Conservation (phyloP, 2,113 vertebrate species). For the Chloropsis cyanopogon region DNA sequence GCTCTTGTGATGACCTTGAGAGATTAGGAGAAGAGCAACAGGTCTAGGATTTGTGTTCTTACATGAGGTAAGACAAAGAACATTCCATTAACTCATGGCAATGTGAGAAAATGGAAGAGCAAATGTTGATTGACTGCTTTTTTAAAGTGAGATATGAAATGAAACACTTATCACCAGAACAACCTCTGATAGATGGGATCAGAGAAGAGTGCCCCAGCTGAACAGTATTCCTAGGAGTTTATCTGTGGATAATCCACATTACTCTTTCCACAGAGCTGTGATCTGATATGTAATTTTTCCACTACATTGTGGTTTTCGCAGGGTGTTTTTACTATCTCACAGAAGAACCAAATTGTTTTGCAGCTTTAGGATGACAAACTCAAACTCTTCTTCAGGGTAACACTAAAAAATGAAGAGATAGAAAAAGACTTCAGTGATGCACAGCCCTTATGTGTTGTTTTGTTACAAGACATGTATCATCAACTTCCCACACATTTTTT, state of each 20-base stretch:
- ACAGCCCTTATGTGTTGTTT: background rate
- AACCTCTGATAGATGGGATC: background rate
- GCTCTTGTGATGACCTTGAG: background rate
- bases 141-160: background rate
- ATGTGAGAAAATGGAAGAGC: background rate
- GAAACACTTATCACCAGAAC: background rate
- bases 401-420: constrained; percentile 16
- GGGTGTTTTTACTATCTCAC: background rate
- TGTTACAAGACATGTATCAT: constrained; percentile 46
- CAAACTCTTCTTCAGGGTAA: background rate
- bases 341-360: background rate
- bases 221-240: background rate
- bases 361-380: constrained; percentile 33
- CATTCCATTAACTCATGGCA: background rate
- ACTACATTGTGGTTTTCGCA: background rate
- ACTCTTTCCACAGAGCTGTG: background rate
- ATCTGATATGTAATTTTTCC: constrained; percentile 5
- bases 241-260: constrained; percentile 25
- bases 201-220: background rate
- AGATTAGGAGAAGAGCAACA: background rate
- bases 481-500: constrained; percentile 33
- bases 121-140: background rate
- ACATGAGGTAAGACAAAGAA: background rate
- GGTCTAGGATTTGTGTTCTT: background rate
- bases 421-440: background rate